These are phyloP conservation scores for Napeogenes inachia DNA, from an alignment of 2,888 invertebrate species.

Conservation along the genomic window DNA sequence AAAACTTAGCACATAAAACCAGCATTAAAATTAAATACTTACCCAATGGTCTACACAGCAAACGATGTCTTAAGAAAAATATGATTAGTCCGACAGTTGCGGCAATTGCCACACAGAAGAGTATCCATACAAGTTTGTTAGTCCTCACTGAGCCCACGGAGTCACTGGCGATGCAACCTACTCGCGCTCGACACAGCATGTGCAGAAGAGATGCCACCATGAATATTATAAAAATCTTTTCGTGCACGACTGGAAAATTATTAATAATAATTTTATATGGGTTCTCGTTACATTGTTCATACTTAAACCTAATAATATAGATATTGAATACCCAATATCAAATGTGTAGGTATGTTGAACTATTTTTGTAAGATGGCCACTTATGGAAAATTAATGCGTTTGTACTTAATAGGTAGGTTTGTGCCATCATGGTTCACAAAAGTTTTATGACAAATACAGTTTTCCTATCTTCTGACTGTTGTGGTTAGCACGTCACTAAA, in stretches of 20 bases:
- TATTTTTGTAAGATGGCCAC: too few species aligned
- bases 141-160: conserved; percentile 75
- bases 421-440: too few species aligned
- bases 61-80: conserved; percentile 93
- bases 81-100: conserved; percentile 89
- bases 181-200: conserved; percentile 80
- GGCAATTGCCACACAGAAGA: conserved; percentile 86
- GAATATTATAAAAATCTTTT: conserved; percentile 93
- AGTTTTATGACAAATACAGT: too few species aligned
- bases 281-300: too few species aligned
- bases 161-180: conserved; percentile 63
- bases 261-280: too few species aligned
- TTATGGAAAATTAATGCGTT: too few species aligned
- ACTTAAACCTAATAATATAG: too few species aligned
- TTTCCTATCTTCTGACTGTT: too few species aligned
- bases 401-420: too few species aligned
- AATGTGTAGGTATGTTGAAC: too few species aligned
- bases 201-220: conserved; percentile 90
- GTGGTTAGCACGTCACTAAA: too few species aligned
- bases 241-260: conserved; percentile 85
- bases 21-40: conserved; percentile 45
- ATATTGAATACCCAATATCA: too few species aligned
- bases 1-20: background rate
- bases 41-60: conserved; percentile 94
- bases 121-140: conserved; percentile 81